Conservation (phyloP, 2,888 invertebrate species). For the Trypoxylon attenuatum region DNA sequence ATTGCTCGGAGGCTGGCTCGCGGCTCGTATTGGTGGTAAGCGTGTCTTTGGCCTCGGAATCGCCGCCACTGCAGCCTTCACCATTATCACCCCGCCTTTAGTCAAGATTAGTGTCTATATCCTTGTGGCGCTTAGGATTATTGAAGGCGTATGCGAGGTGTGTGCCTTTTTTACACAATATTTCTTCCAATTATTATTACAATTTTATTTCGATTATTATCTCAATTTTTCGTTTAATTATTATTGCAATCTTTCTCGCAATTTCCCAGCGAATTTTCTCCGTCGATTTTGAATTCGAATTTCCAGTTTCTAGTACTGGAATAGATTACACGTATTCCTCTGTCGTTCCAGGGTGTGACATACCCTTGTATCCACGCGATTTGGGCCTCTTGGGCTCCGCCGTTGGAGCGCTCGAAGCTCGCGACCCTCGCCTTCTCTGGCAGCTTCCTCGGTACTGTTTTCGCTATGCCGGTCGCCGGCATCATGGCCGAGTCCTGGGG, state of each 20-base stretch:
- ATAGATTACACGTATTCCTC: too few relatives aligned
- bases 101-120: conserved; percentile 83
- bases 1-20: conserved; percentile 88
- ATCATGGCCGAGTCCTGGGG: conserved; percentile 83
- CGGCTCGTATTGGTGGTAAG: conserved; percentile 90
- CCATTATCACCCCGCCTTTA: conserved; percentile 86
- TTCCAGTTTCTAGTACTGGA: too few relatives aligned
- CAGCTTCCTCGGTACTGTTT: conserved; percentile 89
- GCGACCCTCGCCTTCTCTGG: conserved; percentile 91
- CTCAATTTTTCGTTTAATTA: too few relatives aligned
- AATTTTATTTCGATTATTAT: too few relatives aligned
- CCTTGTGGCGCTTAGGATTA: conserved; percentile 83
- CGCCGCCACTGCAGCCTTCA: conserved; percentile 85
- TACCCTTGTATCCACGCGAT: conserved; percentile 89
- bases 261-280: too few relatives aligned
- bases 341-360: conserved; percentile 84
- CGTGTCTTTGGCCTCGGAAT: conserved; percentile 87
- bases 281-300: too few relatives aligned
- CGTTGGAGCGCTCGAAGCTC: conserved; percentile 84
- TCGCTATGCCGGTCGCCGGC: conserved; percentile 88
- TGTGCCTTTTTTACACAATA: too few relatives aligned
- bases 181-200: too few relatives aligned
- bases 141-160: conserved; percentile 90
- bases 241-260: too few relatives aligned
- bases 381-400: conserved; percentile 90